These are phyloP conservation scores for Anisognathus igniventris DNA, from an alignment of 2,797 vertebrate species.

Conservation along the genomic window DNA sequence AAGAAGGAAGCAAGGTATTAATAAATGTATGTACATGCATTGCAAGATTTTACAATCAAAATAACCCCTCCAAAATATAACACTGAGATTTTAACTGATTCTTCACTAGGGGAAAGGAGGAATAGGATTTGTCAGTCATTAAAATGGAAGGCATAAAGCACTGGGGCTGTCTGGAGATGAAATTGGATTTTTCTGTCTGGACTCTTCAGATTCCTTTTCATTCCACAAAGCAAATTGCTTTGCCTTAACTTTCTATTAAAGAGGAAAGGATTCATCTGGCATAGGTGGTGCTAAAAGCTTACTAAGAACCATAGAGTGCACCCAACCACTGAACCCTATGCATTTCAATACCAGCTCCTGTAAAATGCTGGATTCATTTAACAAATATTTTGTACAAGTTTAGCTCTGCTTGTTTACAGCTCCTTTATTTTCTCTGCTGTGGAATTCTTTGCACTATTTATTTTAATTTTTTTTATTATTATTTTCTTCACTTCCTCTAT, in stretches of 20 bases:
- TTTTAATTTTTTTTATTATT: neutral
- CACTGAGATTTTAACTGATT: neutral
- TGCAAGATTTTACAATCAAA: neutral
- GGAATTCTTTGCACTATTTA: neutral
- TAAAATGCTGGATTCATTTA: slow-evolving; percentile 42
- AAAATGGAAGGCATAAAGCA: slow-evolving; percentile 59
- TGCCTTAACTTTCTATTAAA: slow-evolving; percentile 35
- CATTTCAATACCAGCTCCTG: neutral
- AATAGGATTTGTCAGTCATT: slow-evolving; percentile 60
- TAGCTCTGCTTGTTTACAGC: neutral
- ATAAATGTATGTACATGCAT: neutral
- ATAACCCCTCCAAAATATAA: neutral
- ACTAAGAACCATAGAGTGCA: slow-evolving; percentile 14
- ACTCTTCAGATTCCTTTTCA: slow-evolving; percentile 60
- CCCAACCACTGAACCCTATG: neutral
- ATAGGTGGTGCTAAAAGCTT: slow-evolving; percentile 49
- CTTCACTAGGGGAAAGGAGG: neutral
- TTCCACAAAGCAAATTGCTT: slow-evolving; percentile 72
- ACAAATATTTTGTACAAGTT: neutral
- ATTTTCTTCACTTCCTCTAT: neutral
- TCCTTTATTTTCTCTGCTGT: neutral
- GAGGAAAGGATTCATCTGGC: slow-evolving; percentile 35
- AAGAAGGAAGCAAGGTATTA: neutral
- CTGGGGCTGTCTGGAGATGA: slow-evolving; percentile 60
- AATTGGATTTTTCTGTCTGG: slow-evolving; percentile 71